A percentile compares a stretch with the other conserved stretches of the same genome.
Evolutionary conservation across 2,888 invertebrate genomes (phyloP).

Genomic region (Tenthredo livida): DNA sequence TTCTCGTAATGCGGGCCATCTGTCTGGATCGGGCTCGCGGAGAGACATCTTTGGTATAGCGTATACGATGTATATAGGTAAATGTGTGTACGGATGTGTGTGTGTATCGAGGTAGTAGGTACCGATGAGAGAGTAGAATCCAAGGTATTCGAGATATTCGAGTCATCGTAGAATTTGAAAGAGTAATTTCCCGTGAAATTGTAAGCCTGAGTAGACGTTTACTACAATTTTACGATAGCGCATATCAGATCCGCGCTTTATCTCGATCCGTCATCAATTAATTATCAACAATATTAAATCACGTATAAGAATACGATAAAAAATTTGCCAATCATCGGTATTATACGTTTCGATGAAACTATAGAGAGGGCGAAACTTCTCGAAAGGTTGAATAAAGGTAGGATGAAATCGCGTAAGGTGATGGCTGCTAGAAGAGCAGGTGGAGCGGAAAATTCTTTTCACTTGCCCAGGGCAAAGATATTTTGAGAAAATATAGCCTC

Average conservation of each 20-base stretch:
- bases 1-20: conserved; percentile 66
- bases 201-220: conserved; percentile 19
- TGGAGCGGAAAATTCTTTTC: not conserved
- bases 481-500: conserved; percentile 31
- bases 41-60: conserved; percentile 2
- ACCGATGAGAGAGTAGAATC: not conserved
- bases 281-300: not conserved
- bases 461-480: not conserved
- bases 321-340: not conserved
- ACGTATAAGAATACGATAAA: not conserved
- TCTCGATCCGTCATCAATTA: not conserved
- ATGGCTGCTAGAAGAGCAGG: not conserved
- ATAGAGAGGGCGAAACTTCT: not conserved
- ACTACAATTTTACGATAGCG: not conserved
- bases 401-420: not conserved
- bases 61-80: not conserved
- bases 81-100: not conserved
- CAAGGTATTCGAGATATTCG: conserved; percentile 22
- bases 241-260: not conserved
- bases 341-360: not conserved
- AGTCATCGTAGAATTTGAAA: conserved; percentile 48
- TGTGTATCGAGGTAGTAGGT: not conserved
- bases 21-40: conserved; percentile 65
- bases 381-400: not conserved
- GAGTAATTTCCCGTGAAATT: conserved; percentile 67